A percentile compares a stretch with the other conserved stretches of the same genome.
Evolutionary conservation across 2,888 invertebrate genomes (phyloP).

Genomic region (Drosophila infuscata): DNA sequence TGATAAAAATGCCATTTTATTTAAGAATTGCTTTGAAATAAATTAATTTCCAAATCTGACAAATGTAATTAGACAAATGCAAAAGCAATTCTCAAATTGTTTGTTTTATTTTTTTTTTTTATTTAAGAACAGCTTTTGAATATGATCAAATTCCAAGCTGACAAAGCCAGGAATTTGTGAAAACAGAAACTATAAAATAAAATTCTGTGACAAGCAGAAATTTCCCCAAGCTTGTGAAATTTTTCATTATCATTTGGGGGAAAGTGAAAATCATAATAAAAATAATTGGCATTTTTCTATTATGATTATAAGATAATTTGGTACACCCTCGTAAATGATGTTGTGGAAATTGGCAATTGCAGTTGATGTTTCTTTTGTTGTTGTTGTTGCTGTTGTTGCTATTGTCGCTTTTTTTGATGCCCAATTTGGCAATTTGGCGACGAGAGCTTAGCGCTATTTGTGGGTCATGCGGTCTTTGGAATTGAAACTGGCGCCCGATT

Average conservation of each 20-base stretch:
- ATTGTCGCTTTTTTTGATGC: slow-evolving; percentile 45
- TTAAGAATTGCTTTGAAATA: not conserved
- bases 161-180: not conserved
- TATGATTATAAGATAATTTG: not conserved
- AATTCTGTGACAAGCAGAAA: not conserved
- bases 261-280: not conserved
- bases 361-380: slow-evolving; percentile 8
- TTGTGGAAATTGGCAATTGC: slow-evolving; percentile 52
- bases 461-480: slow-evolving; percentile 72
- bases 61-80: not conserved
- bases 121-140: not conserved
- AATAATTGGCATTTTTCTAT: not conserved
- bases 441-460: slow-evolving; percentile 57
- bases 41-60: not conserved
- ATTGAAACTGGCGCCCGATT: slow-evolving; percentile 67
- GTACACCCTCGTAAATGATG: slow-evolving; percentile 51
- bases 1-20: not conserved
- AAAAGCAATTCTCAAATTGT: too few relatives aligned
- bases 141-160: not conserved
- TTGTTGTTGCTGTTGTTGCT: slow-evolving; percentile 31
- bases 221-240: not conserved
- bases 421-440: slow-evolving; percentile 72
- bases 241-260: not conserved
- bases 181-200: not conserved
- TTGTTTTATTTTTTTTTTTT: not conserved